Evolutionary conservation across 1,140 invertebrate genomes (phyloP).

Genomic region (Maniola jurtina): DNA sequence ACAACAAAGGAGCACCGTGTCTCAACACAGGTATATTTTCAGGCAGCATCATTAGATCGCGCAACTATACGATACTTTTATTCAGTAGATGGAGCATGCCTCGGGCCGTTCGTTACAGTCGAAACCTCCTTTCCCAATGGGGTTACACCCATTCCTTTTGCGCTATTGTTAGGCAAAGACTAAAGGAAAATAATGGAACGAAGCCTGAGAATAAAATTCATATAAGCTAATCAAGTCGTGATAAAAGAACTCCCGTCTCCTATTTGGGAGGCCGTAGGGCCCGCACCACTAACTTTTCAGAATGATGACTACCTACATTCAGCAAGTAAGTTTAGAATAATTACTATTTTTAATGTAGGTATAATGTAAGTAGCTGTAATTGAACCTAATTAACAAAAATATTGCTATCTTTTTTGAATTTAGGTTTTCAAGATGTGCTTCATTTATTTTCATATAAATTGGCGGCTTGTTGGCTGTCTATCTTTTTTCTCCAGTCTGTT

Average conservation of each 20-base stretch:
- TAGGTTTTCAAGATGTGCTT: no score
- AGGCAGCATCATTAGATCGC: constrained; percentile 46
- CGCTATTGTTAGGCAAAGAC: constrained; percentile 28
- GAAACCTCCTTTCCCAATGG: constrained; percentile 42
- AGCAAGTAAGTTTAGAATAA: no score
- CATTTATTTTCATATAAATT: neutral
- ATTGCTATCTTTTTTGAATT: no score
- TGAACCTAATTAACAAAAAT: no score
- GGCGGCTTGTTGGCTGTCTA: neutral
- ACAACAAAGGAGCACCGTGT: constrained; percentile 42
- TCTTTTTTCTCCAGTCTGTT: neutral
- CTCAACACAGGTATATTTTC: constrained; percentile 41
- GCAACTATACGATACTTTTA: constrained; percentile 48
- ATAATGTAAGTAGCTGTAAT: no score
- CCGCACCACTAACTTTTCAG: no score
- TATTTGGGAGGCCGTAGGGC: no score
- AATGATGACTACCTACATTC: no score
- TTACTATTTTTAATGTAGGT: no score
- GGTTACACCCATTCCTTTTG: constrained; percentile 22
- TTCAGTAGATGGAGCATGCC: constrained; percentile 49
- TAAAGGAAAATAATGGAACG: neutral
- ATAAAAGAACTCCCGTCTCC: no score
- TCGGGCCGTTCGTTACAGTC: constrained; percentile 50
- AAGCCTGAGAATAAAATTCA: neutral
- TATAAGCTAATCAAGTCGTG: neutral